Evolutionary conservation across 1,140 invertebrate genomes (phyloP).

Genomic region (Platorchestia sp.): DNA sequence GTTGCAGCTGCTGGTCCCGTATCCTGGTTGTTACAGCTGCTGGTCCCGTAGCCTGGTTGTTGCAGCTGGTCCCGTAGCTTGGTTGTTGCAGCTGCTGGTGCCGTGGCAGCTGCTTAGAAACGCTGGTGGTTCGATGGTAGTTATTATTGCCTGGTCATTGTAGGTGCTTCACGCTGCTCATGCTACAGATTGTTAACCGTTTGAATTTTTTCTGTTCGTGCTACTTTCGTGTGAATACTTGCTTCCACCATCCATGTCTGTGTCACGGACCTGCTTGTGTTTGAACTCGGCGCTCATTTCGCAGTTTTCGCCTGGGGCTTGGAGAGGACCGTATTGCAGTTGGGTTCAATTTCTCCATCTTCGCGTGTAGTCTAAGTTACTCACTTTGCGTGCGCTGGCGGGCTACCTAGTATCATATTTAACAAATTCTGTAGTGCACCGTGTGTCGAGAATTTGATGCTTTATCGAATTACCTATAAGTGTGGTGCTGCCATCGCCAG

Average conservation of each 20-base stretch:
- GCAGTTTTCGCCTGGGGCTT: not conserved
- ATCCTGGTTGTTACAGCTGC: not conserved
- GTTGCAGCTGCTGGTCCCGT: not conserved
- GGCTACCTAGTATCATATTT: not conserved
- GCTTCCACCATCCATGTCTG: too few relatives aligned
- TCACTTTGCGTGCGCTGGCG: not conserved
- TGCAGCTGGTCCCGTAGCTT: not conserved
- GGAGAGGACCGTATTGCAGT: not conserved
- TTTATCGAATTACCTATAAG: not conserved
- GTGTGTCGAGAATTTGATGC: not conserved
- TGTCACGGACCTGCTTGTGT: too few relatives aligned
- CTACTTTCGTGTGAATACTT: not conserved
- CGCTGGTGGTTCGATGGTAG: not conserved
- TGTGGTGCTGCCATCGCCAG: not conserved
- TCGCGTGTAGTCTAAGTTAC: not conserved
- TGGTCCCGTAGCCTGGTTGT: not conserved
- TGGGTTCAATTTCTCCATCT: not conserved
- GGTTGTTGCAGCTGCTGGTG: not conserved
- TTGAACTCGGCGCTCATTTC: not conserved
- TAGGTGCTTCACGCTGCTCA: not conserved
- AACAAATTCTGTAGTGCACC: not conserved
- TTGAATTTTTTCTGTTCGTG: not conserved
- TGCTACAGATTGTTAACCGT: not conserved
- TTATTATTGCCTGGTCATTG: not conserved
- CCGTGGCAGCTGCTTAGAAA: not conserved